Evolutionary conservation across 2,888 invertebrate genomes (phyloP).

Genomic region (Polylopha cassiicola): DNA sequence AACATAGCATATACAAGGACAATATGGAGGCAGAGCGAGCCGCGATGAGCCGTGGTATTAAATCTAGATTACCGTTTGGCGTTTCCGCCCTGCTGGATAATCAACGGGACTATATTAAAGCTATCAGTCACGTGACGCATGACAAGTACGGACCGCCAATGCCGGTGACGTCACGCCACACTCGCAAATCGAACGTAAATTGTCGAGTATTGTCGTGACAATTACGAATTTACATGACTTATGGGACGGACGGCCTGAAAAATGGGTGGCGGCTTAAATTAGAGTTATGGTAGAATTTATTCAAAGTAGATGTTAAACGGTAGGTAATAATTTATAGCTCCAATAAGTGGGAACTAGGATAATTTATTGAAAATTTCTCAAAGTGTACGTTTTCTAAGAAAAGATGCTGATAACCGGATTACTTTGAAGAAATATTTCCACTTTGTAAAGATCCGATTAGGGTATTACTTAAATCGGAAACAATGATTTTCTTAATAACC

Average conservation of each 20-base stretch:
- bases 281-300: no score
- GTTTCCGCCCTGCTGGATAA: constrained; percentile 66
- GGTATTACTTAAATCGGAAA: no score
- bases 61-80: constrained; percentile 73
- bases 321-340: no score
- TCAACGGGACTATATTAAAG: constrained; percentile 73
- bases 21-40: constrained; percentile 41
- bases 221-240: constrained; percentile 43
- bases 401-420: no score
- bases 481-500: no score
- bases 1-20: no score
- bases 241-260: constrained; percentile 24
- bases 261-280: constrained; percentile 22
- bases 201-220: constrained; percentile 40
- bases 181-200: constrained; percentile 52
- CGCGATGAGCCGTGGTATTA: constrained; percentile 67
- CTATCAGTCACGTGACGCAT: constrained; percentile 70
- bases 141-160: constrained; percentile 45
- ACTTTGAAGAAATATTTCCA: no score
- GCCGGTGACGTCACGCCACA: constrained; percentile 52
- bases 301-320: no score
- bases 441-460: no score
- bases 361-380: no score
- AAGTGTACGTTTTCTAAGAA: no score
- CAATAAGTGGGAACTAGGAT: no score